Evolutionary conservation across 2,113 vertebrate genomes (phyloP).

Genomic region (Tretioscincus oriximinensis): DNA sequence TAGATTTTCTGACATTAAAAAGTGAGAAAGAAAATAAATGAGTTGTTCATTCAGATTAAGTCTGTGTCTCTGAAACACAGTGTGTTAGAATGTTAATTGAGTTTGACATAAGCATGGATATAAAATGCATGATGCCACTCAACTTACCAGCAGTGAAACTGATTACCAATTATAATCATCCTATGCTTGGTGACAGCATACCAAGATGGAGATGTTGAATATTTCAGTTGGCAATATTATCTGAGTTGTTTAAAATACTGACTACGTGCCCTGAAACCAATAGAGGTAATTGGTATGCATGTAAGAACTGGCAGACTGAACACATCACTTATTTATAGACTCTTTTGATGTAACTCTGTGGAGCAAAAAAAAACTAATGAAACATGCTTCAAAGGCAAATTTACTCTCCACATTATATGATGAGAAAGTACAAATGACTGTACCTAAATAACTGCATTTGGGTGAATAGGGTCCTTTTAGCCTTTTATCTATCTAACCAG

Average conservation of each 20-base stretch:
- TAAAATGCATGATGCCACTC: conserved; percentile 78
- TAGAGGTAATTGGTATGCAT: conserved; percentile 84
- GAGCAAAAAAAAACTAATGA: conserved; percentile 73
- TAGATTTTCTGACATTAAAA: conserved; percentile 60
- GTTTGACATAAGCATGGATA: conserved; percentile 80
- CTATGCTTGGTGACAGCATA: conserved; percentile 77
- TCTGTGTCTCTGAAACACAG: conserved; percentile 71
- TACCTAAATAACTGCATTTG: conserved; percentile 75
- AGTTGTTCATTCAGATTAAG: conserved; percentile 70
- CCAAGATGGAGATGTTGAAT: conserved; percentile 81
- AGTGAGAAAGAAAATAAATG: conserved; percentile 56
- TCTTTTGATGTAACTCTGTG: conserved; percentile 79
- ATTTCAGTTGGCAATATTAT: conserved; percentile 83
- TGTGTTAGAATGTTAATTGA: conserved; percentile 81
- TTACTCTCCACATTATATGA: conserved; percentile 75
- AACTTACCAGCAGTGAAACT: conserved; percentile 77
- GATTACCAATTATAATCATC: conserved; percentile 84
- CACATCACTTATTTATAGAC: conserved; percentile 85
- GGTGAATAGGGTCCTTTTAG: conserved; percentile 63
- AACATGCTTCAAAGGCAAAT: conserved; percentile 81
- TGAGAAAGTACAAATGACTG: conserved; percentile 79
- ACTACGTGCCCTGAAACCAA: conserved; percentile 82
- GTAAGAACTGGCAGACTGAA: conserved; percentile 75
- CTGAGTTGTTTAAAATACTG: conserved; percentile 82
- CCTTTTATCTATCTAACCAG: conserved; percentile 56